phyloP scores from a whole-genome alignment of 2,797 vertebrate genomes.

The Pseudochirops cupreus region DNA sequence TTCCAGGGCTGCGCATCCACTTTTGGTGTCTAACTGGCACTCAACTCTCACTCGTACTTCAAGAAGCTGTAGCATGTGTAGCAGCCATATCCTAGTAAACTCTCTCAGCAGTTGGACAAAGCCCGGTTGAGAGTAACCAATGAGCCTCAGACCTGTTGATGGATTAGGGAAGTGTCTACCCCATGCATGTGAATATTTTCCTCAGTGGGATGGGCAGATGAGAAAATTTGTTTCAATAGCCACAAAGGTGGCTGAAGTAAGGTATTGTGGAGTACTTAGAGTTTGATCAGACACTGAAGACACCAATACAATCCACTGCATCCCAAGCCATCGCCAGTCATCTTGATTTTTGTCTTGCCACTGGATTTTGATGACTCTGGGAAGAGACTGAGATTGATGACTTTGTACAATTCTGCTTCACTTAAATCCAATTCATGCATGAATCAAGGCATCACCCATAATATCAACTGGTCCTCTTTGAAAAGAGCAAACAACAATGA shows the following conservation, averaged over 20 bases:
- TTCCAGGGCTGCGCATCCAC: neutral
- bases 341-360: neutral
- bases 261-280: neutral
- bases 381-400: neutral
- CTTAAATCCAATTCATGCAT: neutral
- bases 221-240: neutral
- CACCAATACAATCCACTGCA: neutral
- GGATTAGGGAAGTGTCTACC: neutral
- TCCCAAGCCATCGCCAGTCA: neutral
- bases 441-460: neutral
- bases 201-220: neutral
- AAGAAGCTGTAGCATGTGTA: neutral
- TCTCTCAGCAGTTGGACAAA: neutral
- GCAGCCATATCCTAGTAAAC: neutral
- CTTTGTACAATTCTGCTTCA: neutral
- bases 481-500: neutral
- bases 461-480: neutral
- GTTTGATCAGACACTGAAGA: neutral
- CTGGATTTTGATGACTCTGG: neutral
- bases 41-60: neutral
- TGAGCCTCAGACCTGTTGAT: neutral
- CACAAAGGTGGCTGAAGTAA: neutral
- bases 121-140: neutral
- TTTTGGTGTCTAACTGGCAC: neutral
- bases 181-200: neutral